Percentiles rank a stretch among this genome's conserved stretches.
phyloP scores from a whole-genome alignment of 1,140 invertebrate genomes.

The Zaprionus taronus region DNA sequence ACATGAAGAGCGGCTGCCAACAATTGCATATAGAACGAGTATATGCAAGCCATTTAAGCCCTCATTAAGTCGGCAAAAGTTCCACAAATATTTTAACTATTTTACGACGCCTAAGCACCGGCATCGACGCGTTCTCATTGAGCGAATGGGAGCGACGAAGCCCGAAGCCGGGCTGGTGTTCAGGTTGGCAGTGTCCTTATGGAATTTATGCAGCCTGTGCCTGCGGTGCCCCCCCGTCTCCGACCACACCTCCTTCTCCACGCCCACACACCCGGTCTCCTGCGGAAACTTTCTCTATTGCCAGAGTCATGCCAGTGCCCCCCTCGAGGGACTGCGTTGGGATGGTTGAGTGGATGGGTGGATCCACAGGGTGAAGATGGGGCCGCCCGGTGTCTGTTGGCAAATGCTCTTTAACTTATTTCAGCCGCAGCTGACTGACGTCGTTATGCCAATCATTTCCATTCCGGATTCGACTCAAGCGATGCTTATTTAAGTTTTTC shows the following conservation, averaged over 20 bases:
- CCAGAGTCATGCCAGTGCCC: constrained; percentile 26
- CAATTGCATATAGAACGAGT: constrained; percentile 39
- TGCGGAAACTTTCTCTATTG: constrained; percentile 52
- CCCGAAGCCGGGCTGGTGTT: neutral
- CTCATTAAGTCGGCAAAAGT: constrained; percentile 64
- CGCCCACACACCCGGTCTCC: neutral
- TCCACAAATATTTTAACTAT: constrained; percentile 64
- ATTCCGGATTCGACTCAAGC: constrained; percentile 28
- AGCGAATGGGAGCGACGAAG: neutral
- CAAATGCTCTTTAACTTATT: constrained; percentile 57
- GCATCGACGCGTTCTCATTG: constrained; percentile 24
- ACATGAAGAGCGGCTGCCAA: constrained; percentile 17
- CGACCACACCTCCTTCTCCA: neutral
- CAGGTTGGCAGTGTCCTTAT: constrained; percentile 47
- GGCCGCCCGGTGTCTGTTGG: constrained; percentile 9
- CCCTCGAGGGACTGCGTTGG: neutral
- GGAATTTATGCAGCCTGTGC: constrained; percentile 59
- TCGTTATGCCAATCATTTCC: constrained; percentile 59
- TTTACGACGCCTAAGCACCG: constrained; percentile 60
- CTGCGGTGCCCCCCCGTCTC: constrained; percentile 10
- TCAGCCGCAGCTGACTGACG: constrained; percentile 44
- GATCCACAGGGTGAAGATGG: neutral
- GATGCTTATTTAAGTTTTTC: constrained; percentile 22
- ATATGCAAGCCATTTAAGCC: constrained; percentile 60
- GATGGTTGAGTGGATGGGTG: neutral